Evolutionary conservation across 1,140 invertebrate species (phyloP).

Genomic region (Lanistes nyassanus): DNA sequence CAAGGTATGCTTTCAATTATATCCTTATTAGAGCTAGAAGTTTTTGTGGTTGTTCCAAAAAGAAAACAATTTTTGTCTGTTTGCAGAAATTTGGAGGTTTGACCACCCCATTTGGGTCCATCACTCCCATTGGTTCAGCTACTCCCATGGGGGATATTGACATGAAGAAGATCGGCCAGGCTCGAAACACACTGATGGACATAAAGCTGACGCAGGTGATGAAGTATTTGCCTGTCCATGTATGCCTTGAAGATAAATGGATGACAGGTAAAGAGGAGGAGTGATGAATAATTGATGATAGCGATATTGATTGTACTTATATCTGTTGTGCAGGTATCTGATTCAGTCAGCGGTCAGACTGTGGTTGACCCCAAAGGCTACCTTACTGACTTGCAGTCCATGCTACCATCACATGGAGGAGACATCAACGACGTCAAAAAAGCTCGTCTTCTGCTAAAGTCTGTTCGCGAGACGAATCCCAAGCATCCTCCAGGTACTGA

Average conservation of each 20-base stretch:
- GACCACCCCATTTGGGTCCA: slow-evolving; percentile 70
- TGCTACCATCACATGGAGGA: slow-evolving; percentile 97
- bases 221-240: not conserved
- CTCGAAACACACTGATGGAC: slow-evolving; percentile 99
- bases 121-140: slow-evolving; percentile 76
- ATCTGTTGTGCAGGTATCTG: slow-evolving; percentile 77
- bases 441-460: slow-evolving; percentile 94
- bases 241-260: not conserved
- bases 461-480: slow-evolving; percentile 81
- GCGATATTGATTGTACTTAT: not conserved
- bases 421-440: slow-evolving; percentile 99
- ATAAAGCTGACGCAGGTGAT: slow-evolving; percentile 92
- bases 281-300: not conserved
- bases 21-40: too few species aligned
- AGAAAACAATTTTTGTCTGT: slow-evolving; percentile 7
- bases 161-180: slow-evolving; percentile 98
- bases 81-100: slow-evolving; percentile 62
- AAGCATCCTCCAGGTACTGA: slow-evolving; percentile 34
- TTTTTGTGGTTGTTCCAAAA: too few species aligned
- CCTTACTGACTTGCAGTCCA: slow-evolving; percentile 97
- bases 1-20: too few species aligned
- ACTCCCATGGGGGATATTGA: slow-evolving; percentile 94
- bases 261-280: not conserved
- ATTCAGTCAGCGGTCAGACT: slow-evolving; percentile 98
- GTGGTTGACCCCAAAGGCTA: slow-evolving; percentile 99